Conservation (phyloP, 2,797 vertebrate genomes). For the Enteromius viviparus region DNA sequence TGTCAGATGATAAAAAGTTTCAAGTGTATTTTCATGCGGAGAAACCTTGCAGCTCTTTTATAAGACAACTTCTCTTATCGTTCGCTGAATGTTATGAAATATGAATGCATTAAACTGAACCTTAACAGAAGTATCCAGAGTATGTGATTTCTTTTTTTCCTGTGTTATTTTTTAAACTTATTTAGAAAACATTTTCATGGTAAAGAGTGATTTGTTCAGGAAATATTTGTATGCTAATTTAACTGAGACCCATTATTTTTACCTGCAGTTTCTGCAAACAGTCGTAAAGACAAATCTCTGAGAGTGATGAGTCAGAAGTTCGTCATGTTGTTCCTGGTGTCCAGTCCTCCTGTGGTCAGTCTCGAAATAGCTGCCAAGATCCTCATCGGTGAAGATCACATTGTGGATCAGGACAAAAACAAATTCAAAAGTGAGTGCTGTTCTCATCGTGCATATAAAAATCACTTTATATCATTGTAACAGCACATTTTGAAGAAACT, state of each 20-base stretch:
- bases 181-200: not conserved
- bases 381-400: constrained; percentile 92
- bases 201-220: not conserved
- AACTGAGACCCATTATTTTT: not conserved
- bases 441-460: not conserved
- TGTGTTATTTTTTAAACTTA: too few species aligned
- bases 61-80: not conserved
- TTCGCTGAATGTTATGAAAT: not conserved
- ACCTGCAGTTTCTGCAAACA: constrained; percentile 78
- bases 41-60: not conserved
- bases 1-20: not conserved
- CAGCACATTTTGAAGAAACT: not conserved
- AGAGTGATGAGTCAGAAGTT: constrained; percentile 99
- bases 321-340: constrained; percentile 96
- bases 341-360: constrained; percentile 87
- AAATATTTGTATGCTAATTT: not conserved
- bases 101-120: not conserved
- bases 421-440: constrained; percentile 96
- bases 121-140: not conserved
- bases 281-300: constrained; percentile 95
- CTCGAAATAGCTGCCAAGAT: constrained; percentile 96
- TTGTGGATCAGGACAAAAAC: constrained; percentile 90
- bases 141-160: not conserved
- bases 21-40: not conserved
- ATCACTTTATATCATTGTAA: not conserved